Conservation (phyloP, 2,888 invertebrate genomes). For the Agrochola litura region DNA sequence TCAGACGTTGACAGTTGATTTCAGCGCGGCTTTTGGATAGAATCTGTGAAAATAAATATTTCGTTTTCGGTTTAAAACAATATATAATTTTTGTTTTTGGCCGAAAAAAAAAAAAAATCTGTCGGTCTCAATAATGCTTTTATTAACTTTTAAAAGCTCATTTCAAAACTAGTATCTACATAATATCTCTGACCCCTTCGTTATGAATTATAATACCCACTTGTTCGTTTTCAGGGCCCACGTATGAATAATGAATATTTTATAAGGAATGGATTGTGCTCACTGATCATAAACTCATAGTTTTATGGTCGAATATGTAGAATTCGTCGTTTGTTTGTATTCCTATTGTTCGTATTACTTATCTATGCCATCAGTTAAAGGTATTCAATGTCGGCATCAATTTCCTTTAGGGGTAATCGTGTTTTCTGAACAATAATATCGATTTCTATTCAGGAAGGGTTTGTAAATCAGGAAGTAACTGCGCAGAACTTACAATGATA, state of each 20-base stretch:
- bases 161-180: background rate
- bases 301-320: conserved; percentile 26
- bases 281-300: conserved; percentile 29
- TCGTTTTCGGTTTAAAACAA: background rate
- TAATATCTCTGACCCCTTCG: background rate
- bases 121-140: background rate
- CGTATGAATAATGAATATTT: conserved; percentile 43
- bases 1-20: conserved; percentile 93
- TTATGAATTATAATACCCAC: background rate
- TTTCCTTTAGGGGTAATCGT: conserved; percentile 14
- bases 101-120: background rate
- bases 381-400: conserved; percentile 10
- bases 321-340: conserved; percentile 4
- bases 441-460: conserved; percentile 32
- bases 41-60: conserved; percentile 78
- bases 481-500: conserved; percentile 24
- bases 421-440: conserved; percentile 8
- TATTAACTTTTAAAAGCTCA: background rate
- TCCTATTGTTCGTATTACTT: conserved; percentile 5
- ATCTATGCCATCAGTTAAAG: conserved; percentile 27
- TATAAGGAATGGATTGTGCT: conserved; percentile 25
- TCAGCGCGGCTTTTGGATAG: conserved; percentile 93
- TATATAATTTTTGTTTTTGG: background rate
- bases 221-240: background rate
- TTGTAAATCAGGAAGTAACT: conserved; percentile 23